These are phyloP conservation scores for Atethmia centrago DNA, from an alignment of 2,888 invertebrate species.

Conservation along the genomic window DNA sequence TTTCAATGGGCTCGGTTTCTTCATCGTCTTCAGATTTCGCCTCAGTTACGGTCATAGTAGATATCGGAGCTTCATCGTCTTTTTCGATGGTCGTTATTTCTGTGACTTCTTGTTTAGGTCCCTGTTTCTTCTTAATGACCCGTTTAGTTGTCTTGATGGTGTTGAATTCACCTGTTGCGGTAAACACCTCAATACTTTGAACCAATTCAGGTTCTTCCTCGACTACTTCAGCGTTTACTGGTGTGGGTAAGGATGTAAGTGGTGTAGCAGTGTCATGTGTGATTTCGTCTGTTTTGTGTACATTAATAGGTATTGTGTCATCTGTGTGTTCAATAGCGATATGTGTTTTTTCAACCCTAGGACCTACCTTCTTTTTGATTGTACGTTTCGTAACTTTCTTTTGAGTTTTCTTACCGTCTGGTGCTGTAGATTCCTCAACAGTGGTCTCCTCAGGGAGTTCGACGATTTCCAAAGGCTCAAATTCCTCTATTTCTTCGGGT, in stretches of 20 bases:
- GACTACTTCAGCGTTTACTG: neutral
- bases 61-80: constrained; percentile 30
- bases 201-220: constrained; percentile 63
- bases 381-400: constrained; percentile 63
- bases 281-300: constrained; percentile 44
- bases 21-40: constrained; percentile 7
- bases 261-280: constrained; percentile 6
- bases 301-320: constrained; percentile 23
- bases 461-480: constrained; percentile 54
- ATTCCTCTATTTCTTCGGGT: constrained; percentile 43
- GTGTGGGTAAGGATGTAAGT: constrained; percentile 5
- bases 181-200: constrained; percentile 51
- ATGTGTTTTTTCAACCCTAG: constrained; percentile 67
- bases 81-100: constrained; percentile 38
- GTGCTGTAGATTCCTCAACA: constrained; percentile 31
- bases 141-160: constrained; percentile 70
- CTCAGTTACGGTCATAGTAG: constrained; percentile 24
- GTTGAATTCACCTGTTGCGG: constrained; percentile 67
- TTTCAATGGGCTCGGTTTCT: neutral
- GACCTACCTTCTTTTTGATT: constrained; percentile 72
- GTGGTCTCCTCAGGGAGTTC: constrained; percentile 65
- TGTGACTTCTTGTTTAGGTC: constrained; percentile 31
- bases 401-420: constrained; percentile 56
- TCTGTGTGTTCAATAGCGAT: constrained; percentile 60
- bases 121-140: constrained; percentile 61